phyloP scores from a whole-genome alignment of 2,888 invertebrate species.

The Selenia dentaria region DNA sequence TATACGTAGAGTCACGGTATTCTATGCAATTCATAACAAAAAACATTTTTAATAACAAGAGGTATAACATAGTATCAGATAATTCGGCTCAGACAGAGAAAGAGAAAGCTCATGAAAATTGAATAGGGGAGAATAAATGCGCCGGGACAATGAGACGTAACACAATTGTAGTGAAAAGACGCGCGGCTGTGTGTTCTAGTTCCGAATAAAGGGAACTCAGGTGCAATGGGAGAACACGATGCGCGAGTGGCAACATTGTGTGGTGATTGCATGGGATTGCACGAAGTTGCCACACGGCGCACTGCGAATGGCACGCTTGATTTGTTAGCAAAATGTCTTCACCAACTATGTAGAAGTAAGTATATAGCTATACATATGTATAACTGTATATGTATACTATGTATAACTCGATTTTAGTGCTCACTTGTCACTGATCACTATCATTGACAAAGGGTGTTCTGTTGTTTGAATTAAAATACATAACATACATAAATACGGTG shows the following conservation, averaged over 20 bases:
- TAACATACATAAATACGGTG: too few species aligned
- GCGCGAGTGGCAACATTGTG: slow-evolving; percentile 57
- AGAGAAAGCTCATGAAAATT: slow-evolving; percentile 60
- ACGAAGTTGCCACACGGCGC: slow-evolving; percentile 31
- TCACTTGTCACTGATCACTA: too few species aligned
- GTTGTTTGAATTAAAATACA: too few species aligned
- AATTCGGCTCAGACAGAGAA: slow-evolving; percentile 51
- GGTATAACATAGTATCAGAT: too few species aligned
- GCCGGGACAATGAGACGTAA: slow-evolving; percentile 72
- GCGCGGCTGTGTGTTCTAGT: slow-evolving; percentile 70
- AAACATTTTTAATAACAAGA: too few species aligned
- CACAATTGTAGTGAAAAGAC: slow-evolving; percentile 81
- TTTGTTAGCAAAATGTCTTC: slow-evolving; percentile 2
- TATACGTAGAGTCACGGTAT: too few species aligned
- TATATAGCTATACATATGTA: too few species aligned
- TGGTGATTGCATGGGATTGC: slow-evolving; percentile 45
- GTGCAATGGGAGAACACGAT: slow-evolving; percentile 63
- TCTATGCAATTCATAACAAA: too few species aligned
- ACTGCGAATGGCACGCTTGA: slow-evolving; percentile 20
- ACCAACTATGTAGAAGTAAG: neutral
- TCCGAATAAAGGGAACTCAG: slow-evolving; percentile 71
- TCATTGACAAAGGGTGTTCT: too few species aligned
- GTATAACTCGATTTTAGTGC: too few species aligned
- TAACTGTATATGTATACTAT: too few species aligned
- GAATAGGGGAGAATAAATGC: slow-evolving; percentile 67